phyloP scores from a whole-genome alignment of 2,113 vertebrate species.

The Dryoscopus gambensis region DNA sequence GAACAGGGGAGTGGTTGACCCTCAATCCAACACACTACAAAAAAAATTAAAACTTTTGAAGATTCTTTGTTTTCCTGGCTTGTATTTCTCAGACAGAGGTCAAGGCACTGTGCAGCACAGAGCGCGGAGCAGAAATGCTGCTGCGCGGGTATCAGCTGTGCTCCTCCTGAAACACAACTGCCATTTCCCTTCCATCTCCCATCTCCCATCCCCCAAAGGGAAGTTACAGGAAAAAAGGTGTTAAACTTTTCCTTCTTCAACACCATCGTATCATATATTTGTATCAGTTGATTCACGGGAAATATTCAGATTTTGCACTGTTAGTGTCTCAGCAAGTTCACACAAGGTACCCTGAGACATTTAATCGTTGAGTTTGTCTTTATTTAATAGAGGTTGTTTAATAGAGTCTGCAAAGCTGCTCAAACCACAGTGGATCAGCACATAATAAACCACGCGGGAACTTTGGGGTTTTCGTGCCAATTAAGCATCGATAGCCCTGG shows the following conservation, averaged over 20 bases:
- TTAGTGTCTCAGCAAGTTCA: background rate
- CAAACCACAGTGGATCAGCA: background rate
- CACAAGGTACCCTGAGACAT: background rate
- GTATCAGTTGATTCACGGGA: background rate
- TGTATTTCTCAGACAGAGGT: background rate
- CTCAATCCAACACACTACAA: background rate
- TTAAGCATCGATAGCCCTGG: background rate
- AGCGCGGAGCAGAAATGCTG: background rate
- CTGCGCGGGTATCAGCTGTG: accelerated
- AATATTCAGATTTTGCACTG: background rate
- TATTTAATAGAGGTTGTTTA: background rate
- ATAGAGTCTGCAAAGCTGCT: background rate
- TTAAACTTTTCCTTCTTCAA: background rate
- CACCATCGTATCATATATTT: background rate
- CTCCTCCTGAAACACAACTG: background rate
- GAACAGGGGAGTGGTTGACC: background rate
- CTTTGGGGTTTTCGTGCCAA: background rate
- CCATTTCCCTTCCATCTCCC: background rate
- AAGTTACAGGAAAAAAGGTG: background rate
- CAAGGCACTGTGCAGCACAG: background rate
- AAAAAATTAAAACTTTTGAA: background rate
- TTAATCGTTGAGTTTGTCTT: background rate
- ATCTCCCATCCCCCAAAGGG: background rate
- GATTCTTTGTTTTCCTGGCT: background rate
- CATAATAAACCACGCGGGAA: background rate